These are phyloP conservation scores for Porites divaricata DNA, from an alignment of 92 coral and sea anemone genomes.

Conservation along the genomic window DNA sequence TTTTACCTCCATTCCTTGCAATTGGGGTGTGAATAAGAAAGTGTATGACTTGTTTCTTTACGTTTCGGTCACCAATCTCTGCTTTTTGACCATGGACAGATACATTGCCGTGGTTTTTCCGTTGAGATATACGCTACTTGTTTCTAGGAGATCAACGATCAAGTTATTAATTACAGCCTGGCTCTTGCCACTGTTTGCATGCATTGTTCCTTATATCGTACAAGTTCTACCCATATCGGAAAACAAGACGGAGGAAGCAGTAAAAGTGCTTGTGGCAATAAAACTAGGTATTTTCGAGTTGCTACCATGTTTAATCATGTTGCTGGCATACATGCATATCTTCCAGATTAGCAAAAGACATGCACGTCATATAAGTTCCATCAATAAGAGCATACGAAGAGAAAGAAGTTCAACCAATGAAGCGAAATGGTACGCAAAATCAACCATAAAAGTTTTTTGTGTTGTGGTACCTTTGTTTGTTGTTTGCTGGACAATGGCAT, in stretches of 20 bases:
- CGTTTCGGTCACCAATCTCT: slow-evolving; percentile 61
- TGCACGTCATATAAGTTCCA: slow-evolving; percentile 49
- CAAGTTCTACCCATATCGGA: slow-evolving; percentile 30
- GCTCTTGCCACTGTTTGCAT: slow-evolving; percentile 45
- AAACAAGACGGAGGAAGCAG: slow-evolving; percentile 6
- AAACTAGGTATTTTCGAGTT: slow-evolving; percentile 50
- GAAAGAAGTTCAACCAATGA: slow-evolving; percentile 10
- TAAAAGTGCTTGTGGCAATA: slow-evolving; percentile 31
- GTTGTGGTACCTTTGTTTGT: slow-evolving; percentile 70
- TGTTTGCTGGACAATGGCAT: slow-evolving; percentile 60
- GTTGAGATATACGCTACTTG: slow-evolving; percentile 30
- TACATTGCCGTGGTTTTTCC: slow-evolving; percentile 63
- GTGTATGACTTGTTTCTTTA: slow-evolving; percentile 65
- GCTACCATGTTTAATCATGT: slow-evolving; percentile 47
- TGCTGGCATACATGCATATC: slow-evolving; percentile 60
- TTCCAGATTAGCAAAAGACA: slow-evolving; percentile 61
- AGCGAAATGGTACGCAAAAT: slow-evolving; percentile 36
- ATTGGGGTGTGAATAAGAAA: slow-evolving; percentile 65
- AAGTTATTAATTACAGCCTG: slow-evolving; percentile 54
- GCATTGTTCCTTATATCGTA: slow-evolving; percentile 25
- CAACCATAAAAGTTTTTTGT: slow-evolving; percentile 62
- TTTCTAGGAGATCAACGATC: slow-evolving; percentile 45
- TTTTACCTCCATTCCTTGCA: slow-evolving; percentile 45
- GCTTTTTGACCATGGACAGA: slow-evolving; percentile 67
- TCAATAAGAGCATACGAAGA: slow-evolving; percentile 33